A percentile compares a stretch with the other conserved stretches of the same genome.
Evolutionary conservation across 1,140 invertebrate species (phyloP).

Genomic region (Contarinia nasturtii): DNA sequence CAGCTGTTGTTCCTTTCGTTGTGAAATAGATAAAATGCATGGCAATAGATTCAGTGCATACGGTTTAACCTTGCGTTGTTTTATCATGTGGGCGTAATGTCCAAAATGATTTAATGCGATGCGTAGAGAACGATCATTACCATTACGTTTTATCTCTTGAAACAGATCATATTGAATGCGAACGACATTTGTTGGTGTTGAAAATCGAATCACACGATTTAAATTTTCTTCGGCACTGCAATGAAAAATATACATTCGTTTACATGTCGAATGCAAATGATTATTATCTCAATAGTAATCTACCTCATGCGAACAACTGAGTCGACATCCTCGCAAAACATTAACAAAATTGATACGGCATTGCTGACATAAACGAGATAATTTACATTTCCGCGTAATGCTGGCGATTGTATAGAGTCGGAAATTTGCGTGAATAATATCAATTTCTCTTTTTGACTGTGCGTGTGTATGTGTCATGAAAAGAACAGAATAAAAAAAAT

Average conservation of each 20-base stretch:
- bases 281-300: background rate
- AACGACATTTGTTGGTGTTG: conserved; percentile 31
- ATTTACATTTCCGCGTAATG: conserved; percentile 29
- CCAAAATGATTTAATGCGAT: conserved; percentile 58
- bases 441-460: conserved; percentile 51
- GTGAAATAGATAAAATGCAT: conserved; percentile 42
- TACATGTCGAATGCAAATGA: background rate
- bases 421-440: conserved; percentile 42
- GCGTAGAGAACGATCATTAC: conserved; percentile 36
- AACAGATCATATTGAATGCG: conserved; percentile 62
- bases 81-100: conserved; percentile 42
- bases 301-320: conserved; percentile 26
- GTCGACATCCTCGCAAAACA: conserved; percentile 53
- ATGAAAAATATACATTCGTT: conserved; percentile 25
- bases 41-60: conserved; percentile 56
- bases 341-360: conserved; percentile 49
- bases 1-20: conserved; percentile 47
- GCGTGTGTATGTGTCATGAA: no score
- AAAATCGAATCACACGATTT: conserved; percentile 55
- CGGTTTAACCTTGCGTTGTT: conserved; percentile 53
- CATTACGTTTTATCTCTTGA: conserved; percentile 63
- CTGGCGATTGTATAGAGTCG: conserved; percentile 42
- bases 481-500: conserved; percentile 4
- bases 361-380: conserved; percentile 46
- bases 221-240: conserved; percentile 64